Evolutionary conservation across 2,797 vertebrate genomes (phyloP).

Genomic region (Fistularia commersonii): DNA sequence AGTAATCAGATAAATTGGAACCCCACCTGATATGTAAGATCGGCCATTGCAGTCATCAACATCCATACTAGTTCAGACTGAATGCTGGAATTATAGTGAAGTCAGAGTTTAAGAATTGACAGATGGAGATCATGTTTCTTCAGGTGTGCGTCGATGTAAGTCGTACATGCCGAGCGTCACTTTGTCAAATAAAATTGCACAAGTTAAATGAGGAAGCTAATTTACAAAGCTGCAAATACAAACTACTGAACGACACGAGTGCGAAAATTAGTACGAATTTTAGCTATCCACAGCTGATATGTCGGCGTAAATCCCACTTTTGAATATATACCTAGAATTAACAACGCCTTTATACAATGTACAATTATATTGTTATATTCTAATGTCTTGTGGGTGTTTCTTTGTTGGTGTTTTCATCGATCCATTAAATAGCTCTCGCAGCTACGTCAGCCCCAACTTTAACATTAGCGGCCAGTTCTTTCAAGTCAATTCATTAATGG

Average conservation of each 20-base stretch:
- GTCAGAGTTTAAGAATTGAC: slow-evolving; percentile 2
- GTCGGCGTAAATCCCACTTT: neutral
- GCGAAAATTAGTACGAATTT: neutral
- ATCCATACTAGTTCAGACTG: slow-evolving; percentile 85
- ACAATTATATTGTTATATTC: too few relatives aligned
- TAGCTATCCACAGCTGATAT: slow-evolving; percentile 5
- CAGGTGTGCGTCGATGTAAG: neutral
- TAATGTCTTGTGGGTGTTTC: too few relatives aligned
- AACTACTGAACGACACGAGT: neutral
- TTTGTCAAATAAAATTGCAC: too few relatives aligned
- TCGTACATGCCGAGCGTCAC: too few relatives aligned
- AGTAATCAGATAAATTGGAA: slow-evolving; percentile 14
- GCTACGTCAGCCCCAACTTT: slow-evolving; percentile 20
- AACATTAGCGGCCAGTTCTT: slow-evolving; percentile 23
- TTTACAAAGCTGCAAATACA: neutral
- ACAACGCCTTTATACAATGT: neutral
- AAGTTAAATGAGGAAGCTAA: neutral
- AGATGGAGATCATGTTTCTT: neutral
- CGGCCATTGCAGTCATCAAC: slow-evolving; percentile 93
- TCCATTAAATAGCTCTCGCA: slow-evolving; percentile 5
- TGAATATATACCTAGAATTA: neutral
- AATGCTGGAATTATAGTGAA: slow-evolving; percentile 65
- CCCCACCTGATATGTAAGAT: slow-evolving; percentile 86
- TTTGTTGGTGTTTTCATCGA: neutral
- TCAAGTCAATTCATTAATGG: slow-evolving; percentile 10